A percentile compares a stretch with the other conserved stretches of the same genome.
These are phyloP conservation scores for Melipona bicolor DNA, from an alignment of 2,888 invertebrate species.

Conservation along the genomic window DNA sequence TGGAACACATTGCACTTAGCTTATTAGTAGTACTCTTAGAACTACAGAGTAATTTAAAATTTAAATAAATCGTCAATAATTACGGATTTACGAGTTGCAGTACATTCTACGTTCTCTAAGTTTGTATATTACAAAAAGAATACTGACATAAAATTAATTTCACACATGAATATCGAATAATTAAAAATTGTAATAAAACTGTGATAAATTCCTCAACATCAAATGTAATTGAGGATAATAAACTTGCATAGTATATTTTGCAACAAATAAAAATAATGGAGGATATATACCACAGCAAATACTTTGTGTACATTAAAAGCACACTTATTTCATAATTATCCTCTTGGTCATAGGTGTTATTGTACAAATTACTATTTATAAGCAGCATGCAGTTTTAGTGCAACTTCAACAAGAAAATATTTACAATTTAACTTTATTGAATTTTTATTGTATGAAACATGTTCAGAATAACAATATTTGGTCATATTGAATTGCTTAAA, in stretches of 20 bases:
- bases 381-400: conserved; percentile 66
- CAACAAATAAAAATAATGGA: conserved; percentile 42
- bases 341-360: conserved; percentile 69
- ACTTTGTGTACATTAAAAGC: conserved; percentile 53
- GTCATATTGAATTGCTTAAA: conserved; percentile 6
- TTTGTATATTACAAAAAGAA: conserved; percentile 68
- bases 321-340: conserved; percentile 61
- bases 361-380: conserved; percentile 69
- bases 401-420: conserved; percentile 55
- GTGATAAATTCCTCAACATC: conserved; percentile 29
- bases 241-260: conserved; percentile 32
- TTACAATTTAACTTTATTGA: conserved; percentile 53
- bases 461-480: conserved; percentile 55
- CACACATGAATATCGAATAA: conserved; percentile 31
- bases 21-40: conserved; percentile 72
- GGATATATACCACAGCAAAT: conserved; percentile 58
- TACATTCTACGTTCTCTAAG: conserved; percentile 60
- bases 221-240: conserved; percentile 31
- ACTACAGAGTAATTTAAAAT: conserved; percentile 62
- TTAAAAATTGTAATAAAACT: conserved; percentile 6
- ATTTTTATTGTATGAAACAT: conserved; percentile 43
- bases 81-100: conserved; percentile 55
- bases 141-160: conserved; percentile 67
- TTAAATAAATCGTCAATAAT: conserved; percentile 60
- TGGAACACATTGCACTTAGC: conserved; percentile 81